Conservation (phyloP, 2,113 vertebrate genomes). For the Morone saxatilis region DNA sequence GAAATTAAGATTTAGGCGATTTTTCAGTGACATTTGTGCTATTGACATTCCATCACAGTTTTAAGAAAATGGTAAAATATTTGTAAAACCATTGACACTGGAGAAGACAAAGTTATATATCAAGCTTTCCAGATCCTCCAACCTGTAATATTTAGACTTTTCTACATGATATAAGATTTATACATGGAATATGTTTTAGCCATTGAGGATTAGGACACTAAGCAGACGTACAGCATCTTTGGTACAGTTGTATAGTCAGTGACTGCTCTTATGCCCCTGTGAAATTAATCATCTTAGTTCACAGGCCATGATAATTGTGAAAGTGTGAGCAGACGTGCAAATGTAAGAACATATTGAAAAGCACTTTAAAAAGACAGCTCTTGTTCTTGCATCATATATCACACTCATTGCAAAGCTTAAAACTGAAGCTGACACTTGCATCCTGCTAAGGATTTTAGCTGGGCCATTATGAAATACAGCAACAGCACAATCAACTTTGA, state of each 20-base stretch:
- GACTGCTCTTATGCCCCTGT: background rate
- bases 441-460: background rate
- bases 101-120: background rate
- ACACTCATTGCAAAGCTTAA: background rate
- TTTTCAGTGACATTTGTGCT: background rate
- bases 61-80: background rate
- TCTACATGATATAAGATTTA: too few relatives aligned
- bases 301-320: background rate
- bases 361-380: background rate
- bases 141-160: background rate
- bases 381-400: background rate
- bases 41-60: background rate
- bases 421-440: background rate
- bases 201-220: too few relatives aligned
- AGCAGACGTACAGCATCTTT: background rate
- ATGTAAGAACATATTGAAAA: background rate
- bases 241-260: background rate
- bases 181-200: too few relatives aligned
- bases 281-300: background rate
- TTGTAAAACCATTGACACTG: background rate
- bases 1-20: background rate
- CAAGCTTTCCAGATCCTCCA: background rate
- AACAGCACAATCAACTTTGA: constrained; percentile 1
- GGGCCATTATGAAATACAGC: background rate
- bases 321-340: background rate